Conservation (phyloP, 2,113 vertebrate species). For the Oryzias javanicus region DNA sequence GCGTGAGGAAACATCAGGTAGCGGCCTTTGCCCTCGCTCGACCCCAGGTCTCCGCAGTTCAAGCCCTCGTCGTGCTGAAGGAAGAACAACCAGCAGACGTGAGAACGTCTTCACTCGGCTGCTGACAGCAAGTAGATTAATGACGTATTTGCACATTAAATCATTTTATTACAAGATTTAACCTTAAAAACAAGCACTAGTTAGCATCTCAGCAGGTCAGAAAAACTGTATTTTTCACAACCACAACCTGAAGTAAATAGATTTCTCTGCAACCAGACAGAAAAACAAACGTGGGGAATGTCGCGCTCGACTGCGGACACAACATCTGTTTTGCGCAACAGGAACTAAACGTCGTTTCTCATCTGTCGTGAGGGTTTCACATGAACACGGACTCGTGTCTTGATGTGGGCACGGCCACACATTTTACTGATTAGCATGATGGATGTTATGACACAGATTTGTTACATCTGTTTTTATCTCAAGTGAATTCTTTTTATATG, state of each 20-base stretch:
- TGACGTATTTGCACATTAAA: no score
- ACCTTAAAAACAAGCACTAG: no score
- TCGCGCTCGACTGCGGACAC: conserved; percentile 2
- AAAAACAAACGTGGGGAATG: conserved; percentile 11
- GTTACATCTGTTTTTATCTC: not conserved
- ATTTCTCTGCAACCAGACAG: conserved; percentile 1
- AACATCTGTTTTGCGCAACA: conserved; percentile 15
- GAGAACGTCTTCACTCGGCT: not conserved
- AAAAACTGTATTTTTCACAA: no score
- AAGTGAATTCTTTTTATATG: not conserved
- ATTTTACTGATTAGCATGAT: conserved; percentile 29
- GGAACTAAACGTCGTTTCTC: not conserved
- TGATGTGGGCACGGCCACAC: conserved; percentile 8
- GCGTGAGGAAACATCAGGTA: conserved; percentile 84
- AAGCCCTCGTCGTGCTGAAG: conserved; percentile 78
- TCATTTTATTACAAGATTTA: no score
- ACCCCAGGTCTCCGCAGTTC: conserved; percentile 70
- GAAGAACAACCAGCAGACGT: not conserved
- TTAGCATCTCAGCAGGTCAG: no score
- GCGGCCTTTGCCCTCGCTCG: conserved; percentile 66
- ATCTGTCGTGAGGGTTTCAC: not conserved
- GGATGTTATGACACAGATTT: conserved; percentile 5
- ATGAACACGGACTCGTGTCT: not conserved
- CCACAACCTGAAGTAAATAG: not conserved
- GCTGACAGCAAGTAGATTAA: not conserved